Evolutionary conservation across 2,888 invertebrate species (phyloP), one percentile per base, ranked within the genome.

Genomic region (Aethes cnicana): DNA sequence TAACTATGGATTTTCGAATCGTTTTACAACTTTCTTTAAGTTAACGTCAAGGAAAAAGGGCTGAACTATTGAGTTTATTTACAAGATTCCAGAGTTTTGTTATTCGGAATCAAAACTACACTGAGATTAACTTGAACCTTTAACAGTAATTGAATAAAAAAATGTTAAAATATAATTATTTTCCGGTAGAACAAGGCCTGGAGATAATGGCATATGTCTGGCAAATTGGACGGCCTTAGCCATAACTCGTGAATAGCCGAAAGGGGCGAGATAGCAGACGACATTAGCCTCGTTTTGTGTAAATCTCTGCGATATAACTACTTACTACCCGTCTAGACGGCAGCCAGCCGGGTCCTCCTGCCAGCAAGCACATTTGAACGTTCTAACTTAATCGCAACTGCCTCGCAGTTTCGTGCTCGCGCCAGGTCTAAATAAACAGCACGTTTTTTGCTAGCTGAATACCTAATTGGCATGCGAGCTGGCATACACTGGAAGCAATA

Each of bases 321-420:
- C 64, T 69, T 68, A 67, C 61, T 63, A 62, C 61, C 57, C 65
- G 52, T 52, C 52, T 52, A 52, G 52, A 52, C 61, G 68, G 66
- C 69, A 69, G 68, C 68, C 68, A 46, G 56, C 55, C 52, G 53
- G 54, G 57, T 47, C 47, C 33, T 39, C 37, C 21, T 32, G 30
- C 36, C 21, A 43, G 37, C 20, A 30, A 44, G 43, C 43, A 12
- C 46, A 28, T 36, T 36, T 36, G 5, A 47, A 28, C 46, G 36
- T 16, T 9, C 46, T 8, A n/a, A 35, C 12, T 11, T 35, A 12
- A 37, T 23, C 21, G 16, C 9, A 25, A 16, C 39, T 39, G 16
- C 16, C 14, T 17, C 39, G 23, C 25, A 25, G 39, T 16, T n/a
- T 9, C 8, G n/a, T 39, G n/a, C 17, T n/a, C n/a, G n/a, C 11